These are phyloP conservation scores for Ceratina calcarata DNA, from an alignment of 1,140 invertebrate species.

Conservation along the genomic window DNA sequence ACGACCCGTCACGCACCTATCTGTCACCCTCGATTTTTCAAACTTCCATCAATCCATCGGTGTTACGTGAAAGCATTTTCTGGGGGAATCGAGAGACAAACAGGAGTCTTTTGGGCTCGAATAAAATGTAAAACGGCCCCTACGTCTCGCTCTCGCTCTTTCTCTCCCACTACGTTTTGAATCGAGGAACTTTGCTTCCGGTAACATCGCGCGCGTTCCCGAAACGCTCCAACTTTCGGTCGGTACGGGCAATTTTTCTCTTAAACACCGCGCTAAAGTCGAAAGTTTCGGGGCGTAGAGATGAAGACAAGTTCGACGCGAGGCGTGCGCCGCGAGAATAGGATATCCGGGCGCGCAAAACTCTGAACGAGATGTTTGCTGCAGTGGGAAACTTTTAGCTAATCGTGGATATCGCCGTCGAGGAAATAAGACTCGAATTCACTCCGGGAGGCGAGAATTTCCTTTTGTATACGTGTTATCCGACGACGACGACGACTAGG, in stretches of 20 bases:
- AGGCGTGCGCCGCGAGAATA: slow-evolving; percentile 11
- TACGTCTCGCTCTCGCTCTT: background rate
- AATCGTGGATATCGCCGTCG: slow-evolving; percentile 24
- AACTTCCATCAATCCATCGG: background rate
- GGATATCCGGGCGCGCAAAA: slow-evolving; percentile 50
- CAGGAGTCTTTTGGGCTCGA: background rate
- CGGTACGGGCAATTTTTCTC: slow-evolving; percentile 47
- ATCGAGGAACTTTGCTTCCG: slow-evolving; percentile 34
- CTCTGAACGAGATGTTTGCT: slow-evolving; percentile 57
- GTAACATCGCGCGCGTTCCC: background rate
- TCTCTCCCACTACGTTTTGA: slow-evolving; percentile 2
- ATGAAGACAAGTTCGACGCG: slow-evolving; percentile 51
- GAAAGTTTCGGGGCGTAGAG: slow-evolving; percentile 40
- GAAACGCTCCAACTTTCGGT: slow-evolving; percentile 37
- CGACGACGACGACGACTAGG: background rate
- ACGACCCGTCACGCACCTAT: slow-evolving; percentile 38
- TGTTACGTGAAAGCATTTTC: background rate
- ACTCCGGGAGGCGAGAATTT: slow-evolving; percentile 29
- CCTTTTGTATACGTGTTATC: slow-evolving; percentile 7
- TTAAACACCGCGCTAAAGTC: slow-evolving; percentile 46
- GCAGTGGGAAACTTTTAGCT: slow-evolving; percentile 47
- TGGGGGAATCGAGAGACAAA: too few relatives aligned
- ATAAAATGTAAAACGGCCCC: slow-evolving; percentile 38
- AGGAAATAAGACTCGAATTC: slow-evolving; percentile 30
- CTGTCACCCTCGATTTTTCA: slow-evolving; percentile 18